These are phyloP conservation scores for Oryctes rhinoceros DNA, from an alignment of 1,140 invertebrate species.

Conservation along the genomic window DNA sequence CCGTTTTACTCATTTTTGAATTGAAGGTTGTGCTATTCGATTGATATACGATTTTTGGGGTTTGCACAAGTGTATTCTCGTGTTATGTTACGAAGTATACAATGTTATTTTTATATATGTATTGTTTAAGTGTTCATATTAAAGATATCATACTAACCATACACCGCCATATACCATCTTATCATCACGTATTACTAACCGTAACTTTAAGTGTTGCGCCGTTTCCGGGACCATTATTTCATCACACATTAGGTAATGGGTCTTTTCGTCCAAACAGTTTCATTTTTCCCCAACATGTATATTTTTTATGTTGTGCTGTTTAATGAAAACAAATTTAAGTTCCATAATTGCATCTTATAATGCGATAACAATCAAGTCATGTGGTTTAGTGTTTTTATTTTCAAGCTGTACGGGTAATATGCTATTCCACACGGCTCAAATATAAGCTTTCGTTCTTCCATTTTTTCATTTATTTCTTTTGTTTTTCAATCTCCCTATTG, in stretches of 20 bases:
- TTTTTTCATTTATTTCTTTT: too few relatives aligned
- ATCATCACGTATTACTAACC: slow-evolving; percentile 34
- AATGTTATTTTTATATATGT: neutral
- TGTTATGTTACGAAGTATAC: neutral
- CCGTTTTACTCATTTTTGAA: too few relatives aligned
- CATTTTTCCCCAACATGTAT: slow-evolving; percentile 60
- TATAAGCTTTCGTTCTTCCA: neutral
- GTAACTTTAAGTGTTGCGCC: slow-evolving; percentile 8
- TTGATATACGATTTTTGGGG: too few relatives aligned
- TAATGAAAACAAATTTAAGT: slow-evolving; percentile 48
- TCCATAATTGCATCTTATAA: neutral
- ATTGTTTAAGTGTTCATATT: neutral
- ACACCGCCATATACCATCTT: neutral
- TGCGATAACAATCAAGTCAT: neutral
- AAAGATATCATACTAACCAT: neutral
- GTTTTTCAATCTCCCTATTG: too few relatives aligned
- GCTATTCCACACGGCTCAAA: neutral
- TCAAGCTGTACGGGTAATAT: neutral
- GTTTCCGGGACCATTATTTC: slow-evolving; percentile 7
- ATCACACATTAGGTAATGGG: slow-evolving; percentile 39
- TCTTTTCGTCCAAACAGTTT: neutral
- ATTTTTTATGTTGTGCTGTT: slow-evolving; percentile 52
- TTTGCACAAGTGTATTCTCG: too few relatives aligned
- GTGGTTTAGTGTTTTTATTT: neutral
- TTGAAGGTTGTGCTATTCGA: too few relatives aligned